Percentiles rank a stretch among this genome's conserved stretches.
These are phyloP conservation scores for Catocala sponsa DNA, from an alignment of 2,888 invertebrate genomes.

Conservation along the genomic window DNA sequence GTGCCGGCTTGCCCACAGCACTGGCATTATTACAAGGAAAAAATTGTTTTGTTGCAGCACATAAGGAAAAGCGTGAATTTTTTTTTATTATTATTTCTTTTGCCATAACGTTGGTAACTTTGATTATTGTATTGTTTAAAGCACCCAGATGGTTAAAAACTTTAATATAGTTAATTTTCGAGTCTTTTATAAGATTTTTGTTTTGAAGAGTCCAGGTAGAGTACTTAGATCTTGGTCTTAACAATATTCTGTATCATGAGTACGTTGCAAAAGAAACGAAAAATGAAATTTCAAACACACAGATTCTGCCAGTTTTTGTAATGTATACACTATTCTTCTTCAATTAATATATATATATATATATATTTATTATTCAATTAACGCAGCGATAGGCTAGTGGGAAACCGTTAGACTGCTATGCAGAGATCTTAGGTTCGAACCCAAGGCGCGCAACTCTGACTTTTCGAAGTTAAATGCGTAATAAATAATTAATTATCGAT, in stretches of 20 bases:
- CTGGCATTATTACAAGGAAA: conserved; percentile 8
- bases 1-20: conserved; percentile 14
- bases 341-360: too few relatives aligned
- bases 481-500: too few relatives aligned
- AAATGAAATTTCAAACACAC: too few relatives aligned
- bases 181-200: conserved; percentile 2
- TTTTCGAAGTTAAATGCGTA: too few relatives aligned
- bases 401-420: too few relatives aligned
- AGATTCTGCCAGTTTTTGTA: too few relatives aligned
- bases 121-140: conserved; percentile 2
- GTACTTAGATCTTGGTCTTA: neutral
- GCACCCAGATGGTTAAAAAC: conserved; percentile 1
- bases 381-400: too few relatives aligned
- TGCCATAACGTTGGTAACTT: neutral
- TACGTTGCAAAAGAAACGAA: neutral
- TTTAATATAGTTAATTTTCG: conserved; percentile 2
- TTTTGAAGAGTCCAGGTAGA: neutral
- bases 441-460: too few relatives aligned
- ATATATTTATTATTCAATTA: too few relatives aligned
- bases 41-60: conserved; percentile 5
- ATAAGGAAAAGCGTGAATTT: neutral
- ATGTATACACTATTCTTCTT: too few relatives aligned
- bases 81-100: neutral
- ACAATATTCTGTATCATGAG: neutral
- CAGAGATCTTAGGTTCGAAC: too few relatives aligned